Percentiles rank a stretch among this genome's conserved stretches.
Evolutionary conservation across 2,113 vertebrate species (phyloP).

Genomic region (Hippocampus barbouri): DNA sequence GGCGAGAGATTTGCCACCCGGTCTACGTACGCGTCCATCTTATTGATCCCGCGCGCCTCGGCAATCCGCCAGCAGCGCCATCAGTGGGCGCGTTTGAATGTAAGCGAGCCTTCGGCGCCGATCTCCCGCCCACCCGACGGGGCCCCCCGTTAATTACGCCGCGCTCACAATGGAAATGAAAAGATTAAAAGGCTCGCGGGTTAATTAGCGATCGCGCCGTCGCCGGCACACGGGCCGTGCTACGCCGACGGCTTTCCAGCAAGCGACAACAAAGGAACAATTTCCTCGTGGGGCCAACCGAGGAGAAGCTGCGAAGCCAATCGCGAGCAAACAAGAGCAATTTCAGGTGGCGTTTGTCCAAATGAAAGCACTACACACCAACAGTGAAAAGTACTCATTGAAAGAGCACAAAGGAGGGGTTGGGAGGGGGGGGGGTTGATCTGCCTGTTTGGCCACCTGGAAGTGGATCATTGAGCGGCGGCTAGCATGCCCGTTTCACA

Average conservation of each 20-base stretch:
- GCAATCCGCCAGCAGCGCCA: conserved; percentile 51
- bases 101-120: conserved; percentile 18
- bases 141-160: background rate
- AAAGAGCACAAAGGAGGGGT: background rate
- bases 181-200: conserved; percentile 6
- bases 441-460: background rate
- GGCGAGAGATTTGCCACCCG: conserved; percentile 60
- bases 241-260: background rate
- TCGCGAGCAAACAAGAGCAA: conserved; percentile 5
- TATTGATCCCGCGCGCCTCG: conserved; percentile 64
- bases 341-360: conserved; percentile 2
- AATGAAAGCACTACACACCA: conserved; percentile 1
- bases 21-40: conserved; percentile 56
- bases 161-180: background rate
- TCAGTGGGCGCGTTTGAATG: conserved; percentile 46
- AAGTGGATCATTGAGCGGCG: background rate
- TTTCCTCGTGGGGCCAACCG: background rate
- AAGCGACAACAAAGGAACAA: background rate
- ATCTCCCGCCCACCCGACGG: background rate
- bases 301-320: background rate
- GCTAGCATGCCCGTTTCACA: too few relatives aligned
- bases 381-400: conserved; percentile 4
- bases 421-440: background rate
- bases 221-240: background rate
- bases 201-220: conserved; percentile 3